These are phyloP conservation scores for Dermolepida albohirtum DNA, from an alignment of 2,888 invertebrate species.

Conservation along the genomic window DNA sequence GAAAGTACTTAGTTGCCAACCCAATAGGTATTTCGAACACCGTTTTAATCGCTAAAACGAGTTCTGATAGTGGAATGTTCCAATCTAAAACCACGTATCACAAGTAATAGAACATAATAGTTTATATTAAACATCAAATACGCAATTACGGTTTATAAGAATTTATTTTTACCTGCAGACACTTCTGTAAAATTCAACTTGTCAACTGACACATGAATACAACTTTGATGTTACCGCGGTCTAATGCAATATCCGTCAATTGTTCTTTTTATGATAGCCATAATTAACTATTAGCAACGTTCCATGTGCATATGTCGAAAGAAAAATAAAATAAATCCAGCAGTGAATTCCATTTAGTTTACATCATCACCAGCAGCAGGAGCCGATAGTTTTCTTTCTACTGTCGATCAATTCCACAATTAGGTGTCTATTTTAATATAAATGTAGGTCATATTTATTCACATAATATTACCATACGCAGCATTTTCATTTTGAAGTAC, in stretches of 20 bases:
- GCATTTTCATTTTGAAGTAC: too few species aligned
- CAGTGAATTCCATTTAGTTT: conserved; percentile 24
- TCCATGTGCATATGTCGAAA: conserved; percentile 1
- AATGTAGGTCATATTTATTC: conserved; percentile 7
- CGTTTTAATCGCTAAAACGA: too few species aligned
- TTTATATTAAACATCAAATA: too few species aligned
- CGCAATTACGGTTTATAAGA: not conserved
- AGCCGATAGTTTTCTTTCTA: conserved; percentile 14
- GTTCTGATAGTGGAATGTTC: too few species aligned
- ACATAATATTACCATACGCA: too few species aligned
- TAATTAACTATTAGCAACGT: conserved; percentile 1
- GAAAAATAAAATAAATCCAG: conserved; percentile 18
- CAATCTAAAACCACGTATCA: too few species aligned
- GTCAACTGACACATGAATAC: not conserved
- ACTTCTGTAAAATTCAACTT: not conserved
- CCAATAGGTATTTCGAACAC: too few species aligned
- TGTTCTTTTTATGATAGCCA: not conserved
- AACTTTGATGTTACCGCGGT: conserved; percentile 24
- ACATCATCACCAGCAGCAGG: not conserved
- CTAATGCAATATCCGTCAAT: not conserved
- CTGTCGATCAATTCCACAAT: conserved; percentile 28
- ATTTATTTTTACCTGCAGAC: not conserved
- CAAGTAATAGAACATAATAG: too few species aligned
- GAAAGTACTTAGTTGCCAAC: too few species aligned
- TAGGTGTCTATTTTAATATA: conserved; percentile 22